A percentile compares a stretch with the other conserved stretches of the same genome.
phyloP scores from a whole-genome alignment of 2,888 invertebrate species.

The Pachydiplax longipennis region DNA sequence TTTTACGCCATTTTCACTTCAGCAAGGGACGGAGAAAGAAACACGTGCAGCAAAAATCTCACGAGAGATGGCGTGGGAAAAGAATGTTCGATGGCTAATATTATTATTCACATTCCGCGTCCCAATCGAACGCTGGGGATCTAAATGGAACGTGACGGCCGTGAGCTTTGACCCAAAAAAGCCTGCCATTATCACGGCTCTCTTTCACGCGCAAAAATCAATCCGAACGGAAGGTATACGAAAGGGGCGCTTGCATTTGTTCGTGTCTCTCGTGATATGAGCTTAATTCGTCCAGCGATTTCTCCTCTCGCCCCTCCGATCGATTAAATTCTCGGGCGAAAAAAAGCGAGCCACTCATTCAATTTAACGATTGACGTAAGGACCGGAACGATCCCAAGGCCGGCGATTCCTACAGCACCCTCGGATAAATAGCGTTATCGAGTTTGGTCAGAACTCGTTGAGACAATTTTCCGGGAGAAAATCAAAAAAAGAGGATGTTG shows the following conservation, averaged over 20 bases:
- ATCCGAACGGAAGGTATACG: neutral
- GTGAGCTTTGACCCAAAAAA: neutral
- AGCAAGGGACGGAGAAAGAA: neutral
- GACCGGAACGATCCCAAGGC: neutral
- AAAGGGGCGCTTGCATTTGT: neutral
- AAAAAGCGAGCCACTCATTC: neutral
- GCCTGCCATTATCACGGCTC: neutral
- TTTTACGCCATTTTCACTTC: neutral
- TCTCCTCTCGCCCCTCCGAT: too few species aligned
- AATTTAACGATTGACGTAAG: neutral
- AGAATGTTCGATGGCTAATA: neutral
- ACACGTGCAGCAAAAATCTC: neutral
- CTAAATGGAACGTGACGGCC: neutral
- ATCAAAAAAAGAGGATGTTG: too few species aligned
- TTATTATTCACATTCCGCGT: neutral
- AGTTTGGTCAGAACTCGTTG: too few species aligned
- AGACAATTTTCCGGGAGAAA: too few species aligned
- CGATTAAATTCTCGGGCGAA: neutral
- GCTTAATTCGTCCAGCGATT: conserved; percentile 8
- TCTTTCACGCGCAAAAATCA: neutral
- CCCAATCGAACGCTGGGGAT: neutral
- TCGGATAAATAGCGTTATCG: too few species aligned
- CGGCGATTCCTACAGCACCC: too few species aligned
- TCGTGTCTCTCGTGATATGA: neutral
- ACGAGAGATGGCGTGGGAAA: neutral